Evolutionary conservation across 2,888 invertebrate species (phyloP).

Genomic region (Trissoscelio sp.): DNA sequence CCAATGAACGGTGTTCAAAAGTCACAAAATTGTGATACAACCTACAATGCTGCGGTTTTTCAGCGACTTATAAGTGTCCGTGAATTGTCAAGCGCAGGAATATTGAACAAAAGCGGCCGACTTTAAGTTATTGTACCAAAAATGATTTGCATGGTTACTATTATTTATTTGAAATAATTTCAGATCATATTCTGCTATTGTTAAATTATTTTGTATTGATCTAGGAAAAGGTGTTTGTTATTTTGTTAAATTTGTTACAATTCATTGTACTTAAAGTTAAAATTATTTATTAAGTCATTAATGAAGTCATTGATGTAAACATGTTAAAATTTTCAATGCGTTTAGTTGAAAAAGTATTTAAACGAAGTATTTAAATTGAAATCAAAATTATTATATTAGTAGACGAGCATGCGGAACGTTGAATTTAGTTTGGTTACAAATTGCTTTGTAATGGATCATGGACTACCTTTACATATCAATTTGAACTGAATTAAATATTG

Average conservation of each 20-base stretch:
- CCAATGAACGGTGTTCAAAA: conserved; percentile 77
- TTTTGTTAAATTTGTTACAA: neutral
- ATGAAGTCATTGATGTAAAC: neutral
- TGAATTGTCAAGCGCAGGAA: conserved; percentile 28
- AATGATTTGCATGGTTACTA: neutral
- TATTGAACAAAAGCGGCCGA: conserved; percentile 12
- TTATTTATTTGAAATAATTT: conserved; percentile 16
- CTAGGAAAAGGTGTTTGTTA: neutral
- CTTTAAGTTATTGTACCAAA: conserved; percentile 8
- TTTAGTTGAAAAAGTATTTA: neutral
- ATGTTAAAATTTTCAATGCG: neutral
- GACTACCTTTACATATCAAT: neutral
- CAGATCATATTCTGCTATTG: too few species aligned
- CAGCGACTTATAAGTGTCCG: conserved; percentile 39
- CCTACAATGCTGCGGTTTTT: conserved; percentile 46
- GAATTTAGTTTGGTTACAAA: conserved; percentile 1
- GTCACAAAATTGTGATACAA: conserved; percentile 68
- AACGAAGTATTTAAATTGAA: conserved; percentile 8
- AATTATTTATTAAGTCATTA: neutral
- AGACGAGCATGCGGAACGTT: neutral
- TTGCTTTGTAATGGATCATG: neutral
- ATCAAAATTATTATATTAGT: conserved; percentile 10
- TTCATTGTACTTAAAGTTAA: neutral
- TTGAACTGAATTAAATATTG: neutral
- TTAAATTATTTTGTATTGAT: conserved; percentile 3